Evolutionary conservation across 1,140 invertebrate species (phyloP).

Genomic region (Euborellia annulipes): DNA sequence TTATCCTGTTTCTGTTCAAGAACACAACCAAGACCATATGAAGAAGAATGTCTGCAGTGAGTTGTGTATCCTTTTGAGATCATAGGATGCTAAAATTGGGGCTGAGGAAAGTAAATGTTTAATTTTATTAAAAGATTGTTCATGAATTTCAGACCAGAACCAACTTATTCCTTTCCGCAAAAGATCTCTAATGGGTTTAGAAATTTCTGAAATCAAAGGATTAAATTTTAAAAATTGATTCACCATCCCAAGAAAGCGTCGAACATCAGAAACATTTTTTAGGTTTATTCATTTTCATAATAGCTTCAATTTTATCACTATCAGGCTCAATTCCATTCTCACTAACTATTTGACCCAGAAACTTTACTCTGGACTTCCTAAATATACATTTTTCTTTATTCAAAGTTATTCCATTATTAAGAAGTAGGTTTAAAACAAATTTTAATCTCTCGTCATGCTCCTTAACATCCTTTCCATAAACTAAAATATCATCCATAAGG

Average conservation of each 20-base stretch:
- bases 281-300: conserved; percentile 18
- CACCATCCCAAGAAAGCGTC: conserved; percentile 22
- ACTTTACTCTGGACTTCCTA: conserved; percentile 9
- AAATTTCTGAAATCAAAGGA: too few relatives aligned
- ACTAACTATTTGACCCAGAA: conserved; percentile 23
- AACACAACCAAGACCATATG: too few relatives aligned
- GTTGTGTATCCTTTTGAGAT: too few relatives aligned
- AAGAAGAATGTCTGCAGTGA: too few relatives aligned
- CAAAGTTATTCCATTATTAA: too few relatives aligned
- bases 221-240: conserved; percentile 1
- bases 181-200: conserved; percentile 20
- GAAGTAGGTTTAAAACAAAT: too few relatives aligned
- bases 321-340: conserved; percentile 22
- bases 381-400: conserved; percentile 10
- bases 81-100: conserved; percentile 18
- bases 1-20: too few relatives aligned
- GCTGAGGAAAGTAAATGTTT: conserved; percentile 11
- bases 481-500: conserved; percentile 2
- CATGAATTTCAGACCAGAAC: conserved; percentile 19
- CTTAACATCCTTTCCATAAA: conserved; percentile 4
- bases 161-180: conserved; percentile 21
- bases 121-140: conserved; percentile 20
- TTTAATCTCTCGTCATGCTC: not conserved
- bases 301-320: conserved; percentile 14
- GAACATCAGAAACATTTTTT: conserved; percentile 19